Percentiles rank a stretch among this genome's conserved stretches.
Conservation (phyloP, 1,140 invertebrate species). For the Neodiprion lecontei region DNA sequence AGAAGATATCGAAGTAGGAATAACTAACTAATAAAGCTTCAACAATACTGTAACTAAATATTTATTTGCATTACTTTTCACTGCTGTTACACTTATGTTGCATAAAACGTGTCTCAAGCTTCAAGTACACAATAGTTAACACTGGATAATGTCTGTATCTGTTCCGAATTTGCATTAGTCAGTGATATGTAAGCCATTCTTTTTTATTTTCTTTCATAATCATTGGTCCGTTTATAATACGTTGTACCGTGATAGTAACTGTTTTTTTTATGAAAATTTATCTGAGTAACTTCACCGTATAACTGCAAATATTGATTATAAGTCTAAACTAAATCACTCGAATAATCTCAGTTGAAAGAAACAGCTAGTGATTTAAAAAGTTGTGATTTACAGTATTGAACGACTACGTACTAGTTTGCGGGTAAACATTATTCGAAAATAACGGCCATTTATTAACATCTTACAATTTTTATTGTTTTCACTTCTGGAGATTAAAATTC, state of each 20-base stretch:
- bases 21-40: constrained; percentile 25
- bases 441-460: constrained; percentile 20
- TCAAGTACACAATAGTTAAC: not conserved
- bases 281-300: too few species aligned
- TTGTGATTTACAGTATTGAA: not conserved
- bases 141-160: not conserved
- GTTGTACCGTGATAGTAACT: too few species aligned
- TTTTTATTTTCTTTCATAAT: too few species aligned
- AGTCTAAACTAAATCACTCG: too few species aligned
- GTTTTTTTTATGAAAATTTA: too few species aligned
- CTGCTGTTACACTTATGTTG: not conserved
- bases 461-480: constrained; percentile 32
- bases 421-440: not conserved
- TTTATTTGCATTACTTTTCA: constrained; percentile 2
- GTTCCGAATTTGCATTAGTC: not conserved
- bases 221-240: too few species aligned
- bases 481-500: constrained; percentile 17
- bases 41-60: not conserved
- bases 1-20: constrained; percentile 48
- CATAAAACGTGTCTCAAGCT: not conserved
- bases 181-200: not conserved
- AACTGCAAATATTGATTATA: too few species aligned
- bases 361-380: constrained; percentile 1
- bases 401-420: not conserved
- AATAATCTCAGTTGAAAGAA: not conserved